These are phyloP conservation scores for Tachuris rubrigastra DNA, from an alignment of 2,113 vertebrate species.

Conservation along the genomic window DNA sequence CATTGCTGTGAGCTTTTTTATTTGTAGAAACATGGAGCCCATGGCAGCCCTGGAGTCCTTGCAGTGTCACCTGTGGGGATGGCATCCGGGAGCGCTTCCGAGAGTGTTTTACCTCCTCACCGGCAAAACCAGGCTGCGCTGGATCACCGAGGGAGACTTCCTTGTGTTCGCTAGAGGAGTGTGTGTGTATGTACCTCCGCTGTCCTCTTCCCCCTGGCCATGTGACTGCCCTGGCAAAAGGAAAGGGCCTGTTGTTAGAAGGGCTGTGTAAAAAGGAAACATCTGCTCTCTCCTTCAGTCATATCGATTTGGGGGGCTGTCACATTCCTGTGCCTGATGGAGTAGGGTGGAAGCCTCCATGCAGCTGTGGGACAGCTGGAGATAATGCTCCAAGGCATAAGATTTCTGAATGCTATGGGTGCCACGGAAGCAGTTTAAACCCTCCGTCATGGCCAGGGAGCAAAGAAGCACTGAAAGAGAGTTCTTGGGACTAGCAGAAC, in stretches of 20 bases:
- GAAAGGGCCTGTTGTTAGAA: not conserved
- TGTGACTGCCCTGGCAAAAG: not conserved
- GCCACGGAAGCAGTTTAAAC: not conserved
- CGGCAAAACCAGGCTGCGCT: constrained; percentile 76
- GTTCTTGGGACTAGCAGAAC: not conserved
- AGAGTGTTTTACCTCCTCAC: constrained; percentile 81
- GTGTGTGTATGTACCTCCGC: constrained; percentile 76
- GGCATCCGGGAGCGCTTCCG: constrained; percentile 86
- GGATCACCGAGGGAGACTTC: constrained; percentile 85
- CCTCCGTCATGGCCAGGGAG: not conserved
- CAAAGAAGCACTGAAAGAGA: not conserved
- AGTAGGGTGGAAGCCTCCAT: not conserved
- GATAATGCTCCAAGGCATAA: not conserved
- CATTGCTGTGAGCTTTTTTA: constrained; percentile 41
- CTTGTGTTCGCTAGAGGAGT: constrained; percentile 89
- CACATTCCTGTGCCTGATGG: not conserved
- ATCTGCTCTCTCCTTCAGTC: not conserved
- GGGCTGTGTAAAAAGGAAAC: not conserved
- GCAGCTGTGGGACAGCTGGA: not conserved
- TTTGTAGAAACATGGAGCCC: constrained; percentile 84
- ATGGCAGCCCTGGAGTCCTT: constrained; percentile 92
- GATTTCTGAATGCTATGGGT: not conserved
- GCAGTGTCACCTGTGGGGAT: constrained; percentile 91
- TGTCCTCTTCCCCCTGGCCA: accelerated
- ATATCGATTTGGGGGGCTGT: not conserved